Evolutionary conservation across 2,888 invertebrate genomes (phyloP), one percentile per base, ranked within the genome.

Genomic region (Drosophila nigricruria): DNA sequence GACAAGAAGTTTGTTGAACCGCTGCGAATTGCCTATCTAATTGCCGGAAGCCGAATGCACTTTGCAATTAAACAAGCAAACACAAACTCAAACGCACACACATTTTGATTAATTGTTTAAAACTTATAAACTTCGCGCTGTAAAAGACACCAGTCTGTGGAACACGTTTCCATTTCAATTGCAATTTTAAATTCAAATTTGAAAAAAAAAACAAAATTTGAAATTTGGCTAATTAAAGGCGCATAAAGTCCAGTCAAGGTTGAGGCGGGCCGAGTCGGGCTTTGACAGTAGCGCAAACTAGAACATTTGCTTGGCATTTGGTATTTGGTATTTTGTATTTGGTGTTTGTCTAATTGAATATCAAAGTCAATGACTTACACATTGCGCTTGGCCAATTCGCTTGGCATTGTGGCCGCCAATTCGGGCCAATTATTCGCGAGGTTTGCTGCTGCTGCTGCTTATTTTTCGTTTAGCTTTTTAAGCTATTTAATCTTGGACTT

Each of bases 351-450:
- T 81, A 89, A 83, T 90, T 87, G 85, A 90, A 90, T 73, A 90
- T 86, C 90, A 86, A 86, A 90, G 90, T 86, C 86, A 86, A 86
- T 86, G 86, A 86, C 90, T 86, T 90, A 84, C 90, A 87, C 81
- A 86, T 70, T 66, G 65, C 71, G 69, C 71, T 78, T 67, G 69
- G 85, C 81, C 89, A 90, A 89, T 69, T 79, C 64, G 67, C 42
- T 67, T 79, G 80, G 88, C 76, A 81, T 77, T 81, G 86, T 77
- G 73, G 82, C 75, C 79, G 73, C 87, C 84, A 90, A 73, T 80
- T 82, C 79, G 75, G 73, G 88, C 89, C 90, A 90, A 90, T 83
- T 90, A 89, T 53, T 65, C 64, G 81, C 73, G 60, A 67, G 58
- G 20, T 56, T 47, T 43, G 45, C 36, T n/a, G 30, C 47, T 30